Conservation (phyloP, 2,797 vertebrate genomes). For the Alectoris magna region DNA sequence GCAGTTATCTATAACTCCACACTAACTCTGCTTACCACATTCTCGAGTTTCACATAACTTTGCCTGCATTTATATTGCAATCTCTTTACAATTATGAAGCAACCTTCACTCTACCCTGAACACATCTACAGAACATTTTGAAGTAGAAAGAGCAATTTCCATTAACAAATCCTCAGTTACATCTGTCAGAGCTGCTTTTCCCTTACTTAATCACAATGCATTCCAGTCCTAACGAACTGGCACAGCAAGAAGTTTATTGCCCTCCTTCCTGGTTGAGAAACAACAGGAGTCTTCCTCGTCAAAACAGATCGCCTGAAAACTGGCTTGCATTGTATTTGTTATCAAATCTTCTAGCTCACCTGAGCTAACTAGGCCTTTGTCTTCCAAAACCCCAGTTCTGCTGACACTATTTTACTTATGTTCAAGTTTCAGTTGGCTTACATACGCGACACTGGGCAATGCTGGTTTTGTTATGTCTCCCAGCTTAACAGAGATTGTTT, state of each 20-base stretch:
- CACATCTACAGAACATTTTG: neutral
- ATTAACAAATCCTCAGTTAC: neutral
- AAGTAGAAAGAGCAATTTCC: neutral
- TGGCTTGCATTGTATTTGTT: neutral
- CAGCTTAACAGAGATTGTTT: neutral
- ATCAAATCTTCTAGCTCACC: constrained; percentile 11
- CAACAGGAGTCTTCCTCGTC: constrained; percentile 11
- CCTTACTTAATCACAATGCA: neutral
- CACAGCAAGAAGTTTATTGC: constrained; percentile 17
- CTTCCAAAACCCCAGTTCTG: neutral
- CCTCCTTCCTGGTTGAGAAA: neutral
- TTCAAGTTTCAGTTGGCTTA: constrained; percentile 6
- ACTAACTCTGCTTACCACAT: neutral
- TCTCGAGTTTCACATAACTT: neutral
- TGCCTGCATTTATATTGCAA: neutral
- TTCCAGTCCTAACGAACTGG: neutral
- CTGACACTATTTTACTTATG: neutral
- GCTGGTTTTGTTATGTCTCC: neutral
- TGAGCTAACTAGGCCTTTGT: constrained; percentile 25
- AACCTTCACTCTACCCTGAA: neutral
- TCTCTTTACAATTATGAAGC: neutral
- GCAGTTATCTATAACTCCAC: neutral
- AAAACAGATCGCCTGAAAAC: neutral
- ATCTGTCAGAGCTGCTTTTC: constrained; percentile 27
- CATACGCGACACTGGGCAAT: neutral